phyloP scores from a whole-genome alignment of 2,888 invertebrate genomes.

The Cactoblastis cactorum region DNA sequence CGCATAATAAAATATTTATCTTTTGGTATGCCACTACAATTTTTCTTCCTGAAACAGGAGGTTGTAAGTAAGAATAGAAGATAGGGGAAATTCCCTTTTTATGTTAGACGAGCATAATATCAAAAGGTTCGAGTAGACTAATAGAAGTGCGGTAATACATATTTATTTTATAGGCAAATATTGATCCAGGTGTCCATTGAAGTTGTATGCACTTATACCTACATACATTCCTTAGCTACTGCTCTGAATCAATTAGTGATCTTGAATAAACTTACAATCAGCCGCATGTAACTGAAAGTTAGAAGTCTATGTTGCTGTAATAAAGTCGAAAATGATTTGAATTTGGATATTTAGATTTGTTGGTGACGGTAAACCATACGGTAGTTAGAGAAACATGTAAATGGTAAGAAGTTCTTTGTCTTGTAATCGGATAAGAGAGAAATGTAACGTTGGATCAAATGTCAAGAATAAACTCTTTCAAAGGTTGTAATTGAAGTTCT shows the following conservation, averaged over 20 bases:
- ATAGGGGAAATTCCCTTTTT: too few species aligned
- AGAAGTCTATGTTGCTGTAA: too few species aligned
- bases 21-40: too few species aligned
- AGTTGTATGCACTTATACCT: slow-evolving; percentile 2
- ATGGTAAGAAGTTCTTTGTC: slow-evolving; percentile 24
- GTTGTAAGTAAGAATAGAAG: too few species aligned
- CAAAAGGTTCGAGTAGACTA: neutral
- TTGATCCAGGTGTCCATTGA: slow-evolving; percentile 17
- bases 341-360: too few species aligned
- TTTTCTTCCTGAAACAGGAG: too few species aligned
- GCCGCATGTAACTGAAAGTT: too few species aligned
- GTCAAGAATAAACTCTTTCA: slow-evolving; percentile 2
- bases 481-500: slow-evolving; percentile 37
- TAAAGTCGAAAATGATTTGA: too few species aligned
- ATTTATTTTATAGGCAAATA: slow-evolving; percentile 17
- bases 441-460: slow-evolving; percentile 47
- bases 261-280: neutral
- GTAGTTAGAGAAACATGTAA: slow-evolving; percentile 20
- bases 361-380: too few species aligned
- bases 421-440: slow-evolving; percentile 35
- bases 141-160: slow-evolving; percentile 15
- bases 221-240: slow-evolving; percentile 11
- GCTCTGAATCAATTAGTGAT: slow-evolving; percentile 12
- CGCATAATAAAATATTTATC: too few species aligned
- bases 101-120: neutral